Evolutionary conservation across 2,113 vertebrate species (phyloP).

Genomic region (Sialia sialis): DNA sequence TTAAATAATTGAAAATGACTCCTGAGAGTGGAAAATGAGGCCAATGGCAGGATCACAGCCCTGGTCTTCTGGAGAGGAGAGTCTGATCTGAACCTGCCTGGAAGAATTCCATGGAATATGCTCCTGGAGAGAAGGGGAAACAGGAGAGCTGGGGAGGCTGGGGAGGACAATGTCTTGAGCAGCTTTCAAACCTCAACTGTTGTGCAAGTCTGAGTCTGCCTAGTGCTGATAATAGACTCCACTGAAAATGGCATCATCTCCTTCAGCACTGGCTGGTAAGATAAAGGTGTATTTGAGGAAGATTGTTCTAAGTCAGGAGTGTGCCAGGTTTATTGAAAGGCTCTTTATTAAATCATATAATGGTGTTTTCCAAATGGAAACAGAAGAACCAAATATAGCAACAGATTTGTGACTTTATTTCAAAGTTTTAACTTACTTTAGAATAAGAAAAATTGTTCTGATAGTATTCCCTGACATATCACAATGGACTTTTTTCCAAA

Average conservation of each 20-base stretch:
- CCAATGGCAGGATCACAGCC: not conserved
- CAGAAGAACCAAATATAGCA: not conserved
- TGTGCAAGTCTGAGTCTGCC: not conserved
- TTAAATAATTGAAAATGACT: not conserved
- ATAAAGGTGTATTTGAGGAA: not conserved
- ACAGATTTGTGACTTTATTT: not conserved
- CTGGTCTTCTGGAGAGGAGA: not conserved
- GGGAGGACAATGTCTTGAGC: not conserved
- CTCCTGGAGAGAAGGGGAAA: not conserved
- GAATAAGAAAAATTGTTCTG: not conserved
- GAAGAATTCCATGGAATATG: not conserved
- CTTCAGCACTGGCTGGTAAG: not conserved
- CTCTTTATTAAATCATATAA: not conserved
- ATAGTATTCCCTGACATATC: not conserved
- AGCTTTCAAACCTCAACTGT: not conserved
- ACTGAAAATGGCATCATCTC: not conserved
- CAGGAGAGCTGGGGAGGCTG: not conserved
- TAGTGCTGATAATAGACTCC: not conserved
- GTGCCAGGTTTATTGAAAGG: not conserved
- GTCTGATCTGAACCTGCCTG: not conserved
- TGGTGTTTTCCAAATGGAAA: not conserved
- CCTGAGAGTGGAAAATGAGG: not conserved
- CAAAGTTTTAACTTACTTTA: not conserved
- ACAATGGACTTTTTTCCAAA: not conserved
- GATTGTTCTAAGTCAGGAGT: not conserved